A percentile compares a stretch with the other conserved stretches of the same genome.
phyloP scores from a whole-genome alignment of 2,113 vertebrate genomes.

The Chauna torquata region DNA sequence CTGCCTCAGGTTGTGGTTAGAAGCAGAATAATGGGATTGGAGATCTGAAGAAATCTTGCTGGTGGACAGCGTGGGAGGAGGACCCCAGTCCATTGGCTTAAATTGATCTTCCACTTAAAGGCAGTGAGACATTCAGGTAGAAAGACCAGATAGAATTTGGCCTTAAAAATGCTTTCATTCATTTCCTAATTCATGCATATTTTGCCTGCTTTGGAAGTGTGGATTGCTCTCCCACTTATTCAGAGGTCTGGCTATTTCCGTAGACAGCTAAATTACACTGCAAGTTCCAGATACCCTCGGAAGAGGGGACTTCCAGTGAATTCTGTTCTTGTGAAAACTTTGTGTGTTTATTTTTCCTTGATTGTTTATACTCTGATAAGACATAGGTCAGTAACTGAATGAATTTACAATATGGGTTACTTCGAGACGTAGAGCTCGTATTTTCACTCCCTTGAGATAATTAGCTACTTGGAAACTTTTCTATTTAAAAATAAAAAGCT shows the following conservation, averaged over 20 bases:
- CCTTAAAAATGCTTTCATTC: neutral
- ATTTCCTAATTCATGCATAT: neutral
- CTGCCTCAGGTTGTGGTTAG: neutral
- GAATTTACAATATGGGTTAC: slow-evolving; percentile 14
- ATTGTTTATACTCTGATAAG: slow-evolving; percentile 42
- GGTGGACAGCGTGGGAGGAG: neutral
- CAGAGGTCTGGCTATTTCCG: neutral
- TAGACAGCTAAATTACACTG: neutral
- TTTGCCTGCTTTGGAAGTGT: neutral
- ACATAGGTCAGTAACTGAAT: slow-evolving; percentile 9
- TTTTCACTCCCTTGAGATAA: slow-evolving; percentile 32
- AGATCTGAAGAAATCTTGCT: neutral
- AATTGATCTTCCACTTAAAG: neutral
- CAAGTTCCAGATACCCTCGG: neutral
- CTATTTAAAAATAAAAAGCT: neutral
- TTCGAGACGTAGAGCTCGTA: slow-evolving; percentile 31
- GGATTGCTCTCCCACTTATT: neutral
- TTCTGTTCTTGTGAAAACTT: slow-evolving; percentile 18
- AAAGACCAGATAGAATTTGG: neutral
- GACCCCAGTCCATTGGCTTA: neutral
- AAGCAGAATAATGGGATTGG: neutral
- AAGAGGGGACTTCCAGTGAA: neutral
- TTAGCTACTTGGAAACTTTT: slow-evolving; percentile 13
- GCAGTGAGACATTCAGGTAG: neutral
- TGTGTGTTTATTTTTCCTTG: slow-evolving; percentile 38